phyloP scores from a whole-genome alignment of 2,113 vertebrate genomes.

The Panurus biarmicus region DNA sequence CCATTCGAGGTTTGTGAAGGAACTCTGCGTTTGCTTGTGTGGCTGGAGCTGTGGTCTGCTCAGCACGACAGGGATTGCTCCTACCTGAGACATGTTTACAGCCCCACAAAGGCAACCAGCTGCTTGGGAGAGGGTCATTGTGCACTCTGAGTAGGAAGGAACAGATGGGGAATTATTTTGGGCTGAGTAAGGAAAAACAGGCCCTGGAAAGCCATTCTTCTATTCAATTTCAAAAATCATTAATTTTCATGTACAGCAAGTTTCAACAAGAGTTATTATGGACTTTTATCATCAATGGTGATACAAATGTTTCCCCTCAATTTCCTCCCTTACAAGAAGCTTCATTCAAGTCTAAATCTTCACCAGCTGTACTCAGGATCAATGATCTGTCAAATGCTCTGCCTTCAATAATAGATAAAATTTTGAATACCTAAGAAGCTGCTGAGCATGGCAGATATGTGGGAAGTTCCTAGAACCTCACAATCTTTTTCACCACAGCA shows the following conservation, averaged over 20 bases:
- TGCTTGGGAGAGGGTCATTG: not conserved
- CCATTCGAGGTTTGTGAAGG: not conserved
- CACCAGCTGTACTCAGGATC: not conserved
- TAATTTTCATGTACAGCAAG: conserved; percentile 7
- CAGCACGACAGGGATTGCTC: not conserved
- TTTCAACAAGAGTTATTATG: not conserved
- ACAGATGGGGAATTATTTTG: conserved; percentile 5
- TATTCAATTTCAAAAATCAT: not conserved
- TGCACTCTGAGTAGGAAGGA: not conserved
- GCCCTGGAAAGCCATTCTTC: not conserved
- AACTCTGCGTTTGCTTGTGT: not conserved
- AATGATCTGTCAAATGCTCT: not conserved
- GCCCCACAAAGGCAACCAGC: not conserved
- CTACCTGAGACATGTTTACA: not conserved
- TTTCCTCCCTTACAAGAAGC: not conserved
- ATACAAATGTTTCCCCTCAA: not conserved
- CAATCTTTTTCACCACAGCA: not conserved
- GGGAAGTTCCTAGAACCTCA: not conserved
- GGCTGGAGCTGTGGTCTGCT: not conserved
- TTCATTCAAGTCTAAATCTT: not conserved
- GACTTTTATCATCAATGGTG: not conserved
- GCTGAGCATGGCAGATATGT: not conserved
- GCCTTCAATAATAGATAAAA: not conserved
- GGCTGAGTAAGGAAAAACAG: not conserved
- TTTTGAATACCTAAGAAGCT: not conserved